phyloP scores from a whole-genome alignment of 1,140 invertebrate genomes.

The Ctenoplectra terminalis region DNA sequence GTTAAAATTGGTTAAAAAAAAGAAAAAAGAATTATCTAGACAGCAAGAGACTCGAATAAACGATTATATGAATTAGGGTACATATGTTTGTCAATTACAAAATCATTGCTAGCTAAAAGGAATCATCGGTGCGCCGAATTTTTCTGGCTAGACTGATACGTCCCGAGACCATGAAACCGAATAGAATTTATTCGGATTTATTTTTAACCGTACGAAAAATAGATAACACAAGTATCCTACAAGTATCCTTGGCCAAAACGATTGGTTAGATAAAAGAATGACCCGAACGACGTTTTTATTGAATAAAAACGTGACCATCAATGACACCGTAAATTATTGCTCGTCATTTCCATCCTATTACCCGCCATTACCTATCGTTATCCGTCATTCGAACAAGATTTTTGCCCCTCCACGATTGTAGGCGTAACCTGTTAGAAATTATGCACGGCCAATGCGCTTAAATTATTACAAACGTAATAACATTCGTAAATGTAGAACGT shows the following conservation, averaged over 20 bases:
- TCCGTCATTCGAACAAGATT: conserved; percentile 15
- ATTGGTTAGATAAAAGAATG: background rate
- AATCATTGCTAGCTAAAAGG: too few species aligned
- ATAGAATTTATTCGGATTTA: conserved; percentile 10
- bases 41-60: too few species aligned
- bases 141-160: too few species aligned
- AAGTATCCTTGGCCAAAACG: background rate
- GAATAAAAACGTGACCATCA: background rate
- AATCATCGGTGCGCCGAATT: too few species aligned
- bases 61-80: too few species aligned
- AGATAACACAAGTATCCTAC: background rate
- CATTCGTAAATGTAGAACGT: background rate
- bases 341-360: conserved; percentile 6
- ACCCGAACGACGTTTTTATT: background rate
- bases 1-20: too few species aligned
- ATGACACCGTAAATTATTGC: background rate
- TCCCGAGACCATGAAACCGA: background rate
- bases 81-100: too few species aligned
- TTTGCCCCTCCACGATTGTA: background rate
- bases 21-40: too few species aligned
- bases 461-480: conserved; percentile 39
- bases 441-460: conserved; percentile 2
- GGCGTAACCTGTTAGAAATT: conserved; percentile 1
- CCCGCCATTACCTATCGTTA: background rate
- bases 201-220: conserved; percentile 3